Evolutionary conservation across 2,113 vertebrate species (phyloP), one percentile per base, ranked within the genome.

Genomic region (Candoia aspera): DNA sequence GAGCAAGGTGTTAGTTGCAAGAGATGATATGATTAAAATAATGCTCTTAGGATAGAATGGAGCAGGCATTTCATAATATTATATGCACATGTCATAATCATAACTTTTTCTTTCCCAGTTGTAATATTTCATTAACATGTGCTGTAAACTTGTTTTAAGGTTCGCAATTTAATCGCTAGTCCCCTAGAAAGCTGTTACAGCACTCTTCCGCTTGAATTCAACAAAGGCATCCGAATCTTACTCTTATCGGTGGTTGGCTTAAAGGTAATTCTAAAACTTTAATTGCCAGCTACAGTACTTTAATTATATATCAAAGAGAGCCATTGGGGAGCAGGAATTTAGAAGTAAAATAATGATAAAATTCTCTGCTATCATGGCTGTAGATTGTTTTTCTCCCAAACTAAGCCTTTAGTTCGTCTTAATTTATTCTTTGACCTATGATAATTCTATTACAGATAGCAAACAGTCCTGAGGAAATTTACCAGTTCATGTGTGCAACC

Each of bases 161-260:
- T 97, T 73, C 95, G 95, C 62, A 91, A 97, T 0, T 97, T 99
- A 83, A 94, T 99, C 84, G 98, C 94, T 8, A 98, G 98, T 55
- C 99, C 99, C 49, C 88, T 98, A 95, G 99, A 99, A 93, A 98
- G 96, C 58, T 99, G 99, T 92, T 98, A 97, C 93, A 99, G 99
- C 93, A 98, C 96, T 94, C 98, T 99, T 89, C 90, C 99, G 94
- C 95, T 97, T 15, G 97, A 98, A 49, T 93, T 97, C 4, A 97
- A 96, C 55, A 98, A 97, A 88, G 98, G 99, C 64, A 95, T 99
- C 49, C 97, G 98, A 84, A 98, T 96, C 86, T 97, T 99, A 73
- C 94, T 99, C 92, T 97, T 99, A 24, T 99, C 99, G 17, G 97
- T 99, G 90, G 96, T 99, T 92, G 99, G 99, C 87, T 95, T 99